phyloP scores from a whole-genome alignment of 2,113 vertebrate species.

The Hippoglossus stenolepis region DNA sequence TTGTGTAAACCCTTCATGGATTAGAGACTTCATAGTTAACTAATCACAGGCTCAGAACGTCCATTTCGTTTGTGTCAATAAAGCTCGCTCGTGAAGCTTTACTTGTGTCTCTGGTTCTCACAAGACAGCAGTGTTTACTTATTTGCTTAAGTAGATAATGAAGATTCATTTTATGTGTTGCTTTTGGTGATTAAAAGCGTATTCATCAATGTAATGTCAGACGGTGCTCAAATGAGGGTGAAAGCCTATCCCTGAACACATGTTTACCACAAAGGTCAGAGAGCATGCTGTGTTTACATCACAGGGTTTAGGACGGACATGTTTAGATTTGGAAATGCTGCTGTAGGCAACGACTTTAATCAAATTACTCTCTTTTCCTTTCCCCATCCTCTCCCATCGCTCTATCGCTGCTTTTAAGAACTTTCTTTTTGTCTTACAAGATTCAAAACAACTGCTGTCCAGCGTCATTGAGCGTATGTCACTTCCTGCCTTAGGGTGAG shows the following conservation, averaged over 20 bases:
- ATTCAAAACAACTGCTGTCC: constrained; percentile 86
- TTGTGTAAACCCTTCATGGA: constrained; percentile 15
- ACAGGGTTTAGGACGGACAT: constrained; percentile 74
- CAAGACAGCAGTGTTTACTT: constrained; percentile 48
- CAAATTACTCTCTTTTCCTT: constrained; percentile 79
- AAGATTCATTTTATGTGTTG: constrained; percentile 76
- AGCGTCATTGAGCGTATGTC: constrained; percentile 78
- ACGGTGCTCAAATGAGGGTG: constrained; percentile 67
- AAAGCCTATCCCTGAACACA: constrained; percentile 81
- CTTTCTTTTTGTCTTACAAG: constrained; percentile 71
- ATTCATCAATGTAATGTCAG: constrained; percentile 78
- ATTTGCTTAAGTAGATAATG: constrained; percentile 69
- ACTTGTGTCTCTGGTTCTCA: constrained; percentile 32
- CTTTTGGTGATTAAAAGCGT: constrained; percentile 80
- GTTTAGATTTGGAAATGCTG: constrained; percentile 83
- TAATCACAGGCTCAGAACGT: constrained; percentile 23
- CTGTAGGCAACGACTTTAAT: constrained; percentile 83
- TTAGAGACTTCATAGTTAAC: constrained; percentile 20
- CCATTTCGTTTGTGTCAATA: constrained; percentile 31
- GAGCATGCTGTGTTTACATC: constrained; percentile 82
- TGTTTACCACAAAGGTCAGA: constrained; percentile 84
- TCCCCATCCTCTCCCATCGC: constrained; percentile 49
- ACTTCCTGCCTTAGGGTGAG: constrained; percentile 82
- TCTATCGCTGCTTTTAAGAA: constrained; percentile 58
- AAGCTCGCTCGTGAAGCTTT: constrained; percentile 34